Base-by-base conservation (phyloP, 1,140 invertebrate species). In the Drosophila azteca region DNA sequence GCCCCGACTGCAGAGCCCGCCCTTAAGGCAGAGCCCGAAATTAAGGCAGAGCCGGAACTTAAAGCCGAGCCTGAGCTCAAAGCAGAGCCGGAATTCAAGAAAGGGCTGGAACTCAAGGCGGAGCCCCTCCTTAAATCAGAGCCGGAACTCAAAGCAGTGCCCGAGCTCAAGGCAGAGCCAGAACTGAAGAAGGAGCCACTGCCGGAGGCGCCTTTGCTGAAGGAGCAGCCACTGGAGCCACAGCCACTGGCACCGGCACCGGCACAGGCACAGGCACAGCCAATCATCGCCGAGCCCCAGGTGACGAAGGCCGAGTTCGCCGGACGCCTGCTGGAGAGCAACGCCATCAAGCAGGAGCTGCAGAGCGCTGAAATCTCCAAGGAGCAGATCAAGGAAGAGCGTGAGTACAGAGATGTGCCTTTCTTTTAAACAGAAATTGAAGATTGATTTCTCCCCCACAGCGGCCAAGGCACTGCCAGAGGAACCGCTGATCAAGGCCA, bases 271-370 rank as follows among this genome's bases (percentile, higher is more conserved):
- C 20, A 87, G 49, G 67, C 79, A 62, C 58, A 75, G 52, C 35
- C 63, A n/a, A 67, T 71, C 49, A 68, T 82, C 13, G 55, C 73
- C 11, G 80, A 69, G 48, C 46, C 73, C 43, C 60, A 26, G 15
- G 79, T 74, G 51, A 51, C 41, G 17, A 88, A 88, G 69, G 39
- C 76, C 1, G 78, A 82, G 53, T 75, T 89, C 11, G 78, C 76
- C 1, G 80, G 64, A 7, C 82, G 82, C 9, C 83, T 76, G n/a
- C 58, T 87, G 50, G 82, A 87, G 41, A 78, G 46, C 54, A 79
- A 73, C 59, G 78, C 66, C 62, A 76, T 82, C 41, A 85, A 85
- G 50, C 66, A 50, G 52, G 82, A 87, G 17, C 52, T 64, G 20
- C 50, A 62, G 15, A 44, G 15, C 20, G 26, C 54, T 3, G 62